These are phyloP conservation scores for Slavum lentiscoides DNA, from an alignment of 2,888 invertebrate genomes.

Conservation along the genomic window DNA sequence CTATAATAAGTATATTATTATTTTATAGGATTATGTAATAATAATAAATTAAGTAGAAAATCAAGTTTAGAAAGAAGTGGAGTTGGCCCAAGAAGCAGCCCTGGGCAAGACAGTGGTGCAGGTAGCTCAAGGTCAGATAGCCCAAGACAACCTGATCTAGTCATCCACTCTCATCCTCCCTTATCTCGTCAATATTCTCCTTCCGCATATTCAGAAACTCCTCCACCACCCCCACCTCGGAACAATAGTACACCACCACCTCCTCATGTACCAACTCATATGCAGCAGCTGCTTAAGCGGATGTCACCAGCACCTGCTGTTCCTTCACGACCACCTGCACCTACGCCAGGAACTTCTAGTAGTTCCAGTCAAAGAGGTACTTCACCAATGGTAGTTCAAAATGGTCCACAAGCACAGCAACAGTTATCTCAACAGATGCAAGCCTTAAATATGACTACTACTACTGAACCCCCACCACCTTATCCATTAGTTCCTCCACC, in stretches of 20 bases:
- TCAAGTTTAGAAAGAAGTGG: constrained; percentile 86
- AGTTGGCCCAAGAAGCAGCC: constrained; percentile 77
- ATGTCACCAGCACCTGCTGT: constrained; percentile 75
- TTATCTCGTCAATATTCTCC: constrained; percentile 75
- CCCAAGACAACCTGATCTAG: constrained; percentile 67
- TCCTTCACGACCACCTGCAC: constrained; percentile 56
- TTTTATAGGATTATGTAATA: constrained; percentile 55
- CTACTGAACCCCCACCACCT: constrained; percentile 73
- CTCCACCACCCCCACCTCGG: constrained; percentile 75
- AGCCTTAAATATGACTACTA: constrained; percentile 71
- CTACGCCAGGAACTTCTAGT: constrained; percentile 57
- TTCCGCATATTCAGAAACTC: constrained; percentile 65
- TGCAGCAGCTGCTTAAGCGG: constrained; percentile 74
- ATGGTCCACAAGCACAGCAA: constrained; percentile 79
- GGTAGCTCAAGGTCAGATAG: constrained; percentile 88
- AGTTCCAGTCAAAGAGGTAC: constrained; percentile 66
- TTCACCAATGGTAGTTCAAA: constrained; percentile 83
- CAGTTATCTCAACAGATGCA: constrained; percentile 87
- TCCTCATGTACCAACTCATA: constrained; percentile 66
- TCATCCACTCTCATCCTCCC: constrained; percentile 66
- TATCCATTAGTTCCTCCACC: constrained; percentile 72
- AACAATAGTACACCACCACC: constrained; percentile 69
- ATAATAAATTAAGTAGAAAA: constrained; percentile 75
- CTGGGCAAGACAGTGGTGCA: constrained; percentile 81
- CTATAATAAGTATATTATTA: constrained; percentile 24